Evolutionary conservation across 2,113 vertebrate genomes (phyloP), one percentile per base, ranked within the genome.

Genomic region (Actenoides lindsayi): DNA sequence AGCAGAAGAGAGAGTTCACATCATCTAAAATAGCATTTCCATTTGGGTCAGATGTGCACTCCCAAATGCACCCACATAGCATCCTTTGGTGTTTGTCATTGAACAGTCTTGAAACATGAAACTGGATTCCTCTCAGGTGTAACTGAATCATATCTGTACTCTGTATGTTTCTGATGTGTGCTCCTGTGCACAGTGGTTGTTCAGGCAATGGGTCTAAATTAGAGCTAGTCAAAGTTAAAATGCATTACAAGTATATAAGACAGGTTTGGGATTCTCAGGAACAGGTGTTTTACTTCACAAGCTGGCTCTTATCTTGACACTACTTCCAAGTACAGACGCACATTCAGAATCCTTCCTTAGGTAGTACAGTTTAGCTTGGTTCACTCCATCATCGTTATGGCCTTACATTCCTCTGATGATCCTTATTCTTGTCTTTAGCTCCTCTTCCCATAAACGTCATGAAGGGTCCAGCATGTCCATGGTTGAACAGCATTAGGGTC

Each of bases 381-480:
- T 35, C 14, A 42, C 33, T 67, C 18, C 30, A 73, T 5, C 25
- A 28, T 13, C 5, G 10, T 46, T 63, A 24, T 28, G 19, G 4
- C 10, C 18, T 85, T 44, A 24, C 6, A 23, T 65, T 65, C 13
- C 13, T 39, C 18, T 67, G 12, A 2, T 54, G n/a, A 37, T 46
- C 16, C 2, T 65, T 65, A 10, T 48, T 54, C 20, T 70, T 75
- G 33, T 18, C n/a, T 74, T 77, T 73, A 48, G 11, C 42, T 64
- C 44, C 37, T 5, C 33, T 57, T 27, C n/a, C 53, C 19, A 24
- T 25, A 54, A 17, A 23, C 10, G 16, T 1, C 10, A 19, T 63
- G 12, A 16, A 41, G 23, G 51, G 16, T 25, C n/a, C 27, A 82
- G 3, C 0, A 0, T 18, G 9, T 27, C 16, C 35, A 23, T 51